Evolutionary conservation across 2,797 vertebrate species (phyloP).

Genomic region (Leptodactylus fallax): DNA sequence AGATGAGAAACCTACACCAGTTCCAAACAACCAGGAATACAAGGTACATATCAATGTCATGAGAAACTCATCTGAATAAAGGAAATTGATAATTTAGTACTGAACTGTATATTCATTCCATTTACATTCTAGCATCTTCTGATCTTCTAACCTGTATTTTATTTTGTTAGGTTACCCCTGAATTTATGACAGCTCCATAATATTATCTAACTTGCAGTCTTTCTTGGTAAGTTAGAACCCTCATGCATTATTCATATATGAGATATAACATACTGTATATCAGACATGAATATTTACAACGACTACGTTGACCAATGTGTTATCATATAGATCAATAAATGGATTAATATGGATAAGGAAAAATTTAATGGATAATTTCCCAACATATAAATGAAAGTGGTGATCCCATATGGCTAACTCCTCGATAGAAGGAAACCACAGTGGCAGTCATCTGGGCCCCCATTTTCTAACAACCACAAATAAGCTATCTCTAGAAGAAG

Average conservation of each 20-base stretch:
- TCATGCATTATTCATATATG: neutral
- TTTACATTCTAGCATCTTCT: neutral
- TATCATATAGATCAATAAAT: no score
- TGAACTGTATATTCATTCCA: neutral
- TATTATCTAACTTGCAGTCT: neutral
- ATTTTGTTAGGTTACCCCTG: neutral
- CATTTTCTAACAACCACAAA: no score
- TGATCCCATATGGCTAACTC: no score
- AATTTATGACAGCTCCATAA: conserved; percentile 24
- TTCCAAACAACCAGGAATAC: neutral
- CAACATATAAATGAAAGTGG: no score
- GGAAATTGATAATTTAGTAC: neutral
- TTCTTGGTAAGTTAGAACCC: conserved; percentile 1
- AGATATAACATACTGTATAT: no score
- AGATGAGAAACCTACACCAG: neutral
- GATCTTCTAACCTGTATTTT: neutral
- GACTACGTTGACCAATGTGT: no score
- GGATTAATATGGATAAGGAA: no score
- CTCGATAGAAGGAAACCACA: no score
- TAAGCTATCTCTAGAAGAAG: no score
- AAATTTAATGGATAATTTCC: no score
- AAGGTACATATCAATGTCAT: conserved; percentile 28
- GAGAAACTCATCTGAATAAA: neutral
- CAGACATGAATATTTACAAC: no score
- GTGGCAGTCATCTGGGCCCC: no score